Evolutionary conservation across 1,140 invertebrate species (phyloP).

Genomic region (Zophobas morio): DNA sequence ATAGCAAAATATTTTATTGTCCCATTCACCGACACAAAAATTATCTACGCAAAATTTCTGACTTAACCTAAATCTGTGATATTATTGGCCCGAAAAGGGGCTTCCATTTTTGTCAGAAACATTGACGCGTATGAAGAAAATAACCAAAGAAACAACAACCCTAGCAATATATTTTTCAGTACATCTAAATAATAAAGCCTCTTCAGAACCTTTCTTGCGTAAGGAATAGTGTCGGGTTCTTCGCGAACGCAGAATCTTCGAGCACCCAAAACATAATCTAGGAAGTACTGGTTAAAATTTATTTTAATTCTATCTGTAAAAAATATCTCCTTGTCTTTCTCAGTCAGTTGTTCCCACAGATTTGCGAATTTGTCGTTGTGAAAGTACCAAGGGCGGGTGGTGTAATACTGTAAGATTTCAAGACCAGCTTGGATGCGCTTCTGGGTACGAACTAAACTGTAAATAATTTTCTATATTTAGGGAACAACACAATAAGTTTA

Average conservation of each 20-base stretch:
- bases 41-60: too few species aligned
- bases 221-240: constrained; percentile 81
- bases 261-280: constrained; percentile 80
- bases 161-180: constrained; percentile 59
- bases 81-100: background rate
- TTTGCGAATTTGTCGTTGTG: constrained; percentile 79
- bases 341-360: constrained; percentile 74
- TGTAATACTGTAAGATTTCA: constrained; percentile 86
- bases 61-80: constrained; percentile 1
- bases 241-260: constrained; percentile 84
- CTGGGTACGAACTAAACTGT: constrained; percentile 78
- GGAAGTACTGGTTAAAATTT: constrained; percentile 79
- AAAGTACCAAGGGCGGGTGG: constrained; percentile 88
- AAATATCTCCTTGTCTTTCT: constrained; percentile 74
- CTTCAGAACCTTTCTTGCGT: constrained; percentile 74
- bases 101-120: constrained; percentile 12
- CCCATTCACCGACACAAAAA: too few species aligned
- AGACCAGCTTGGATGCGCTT: constrained; percentile 76
- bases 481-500: background rate
- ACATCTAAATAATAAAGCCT: constrained; percentile 74
- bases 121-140: background rate
- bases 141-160: constrained; percentile 51
- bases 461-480: constrained; percentile 49
- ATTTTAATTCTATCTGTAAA: constrained; percentile 73
- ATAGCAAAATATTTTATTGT: too few species aligned